Percentiles rank a stretch among this genome's conserved stretches.
Evolutionary conservation across 2,888 invertebrate genomes (phyloP).

Genomic region (Chaetogeoica ovagalla): DNA sequence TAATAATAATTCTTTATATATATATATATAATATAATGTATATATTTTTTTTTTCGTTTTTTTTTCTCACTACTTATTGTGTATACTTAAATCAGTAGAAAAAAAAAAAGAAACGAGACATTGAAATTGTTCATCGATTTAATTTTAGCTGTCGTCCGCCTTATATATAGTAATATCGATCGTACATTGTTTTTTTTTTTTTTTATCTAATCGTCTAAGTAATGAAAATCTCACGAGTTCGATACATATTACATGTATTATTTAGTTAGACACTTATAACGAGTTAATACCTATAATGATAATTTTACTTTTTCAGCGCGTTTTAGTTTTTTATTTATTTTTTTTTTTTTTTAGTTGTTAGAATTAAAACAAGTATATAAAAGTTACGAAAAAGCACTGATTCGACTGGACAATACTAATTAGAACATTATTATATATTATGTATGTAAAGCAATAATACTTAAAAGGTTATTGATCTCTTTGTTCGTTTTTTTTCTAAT

Average conservation of each 20-base stretch:
- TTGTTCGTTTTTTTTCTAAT: slow-evolving; percentile 42
- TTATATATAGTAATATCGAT: slow-evolving; percentile 25
- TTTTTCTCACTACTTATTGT: slow-evolving; percentile 11
- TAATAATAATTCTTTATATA: slow-evolving; percentile 22
- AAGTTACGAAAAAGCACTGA: slow-evolving; percentile 53
- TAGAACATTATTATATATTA: slow-evolving; percentile 52
- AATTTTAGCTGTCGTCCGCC: slow-evolving; percentile 46
- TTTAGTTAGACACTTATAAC: slow-evolving; percentile 30
- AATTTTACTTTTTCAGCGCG: slow-evolving; percentile 33
- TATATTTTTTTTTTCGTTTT: slow-evolving; percentile 33
- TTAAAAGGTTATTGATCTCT: slow-evolving; percentile 53
- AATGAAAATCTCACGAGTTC: slow-evolving; percentile 44
- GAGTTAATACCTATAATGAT: slow-evolving; percentile 12
- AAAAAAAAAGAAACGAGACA: not conserved
- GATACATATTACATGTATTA: not conserved
- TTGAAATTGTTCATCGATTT: slow-evolving; percentile 42
- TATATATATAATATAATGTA: slow-evolving; percentile 6
- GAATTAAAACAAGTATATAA: slow-evolving; percentile 48
- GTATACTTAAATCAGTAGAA: slow-evolving; percentile 45
- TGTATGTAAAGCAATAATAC: slow-evolving; percentile 53
- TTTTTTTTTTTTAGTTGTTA: slow-evolving; percentile 42
- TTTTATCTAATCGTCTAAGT: slow-evolving; percentile 24
- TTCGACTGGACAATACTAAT: slow-evolving; percentile 53
- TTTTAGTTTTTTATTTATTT: too few species aligned
- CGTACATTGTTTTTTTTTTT: slow-evolving; percentile 27